These are phyloP conservation scores for Rhabdophis nuchalis DNA, from an alignment of 2,797 vertebrate genomes.

Conservation along the genomic window DNA sequence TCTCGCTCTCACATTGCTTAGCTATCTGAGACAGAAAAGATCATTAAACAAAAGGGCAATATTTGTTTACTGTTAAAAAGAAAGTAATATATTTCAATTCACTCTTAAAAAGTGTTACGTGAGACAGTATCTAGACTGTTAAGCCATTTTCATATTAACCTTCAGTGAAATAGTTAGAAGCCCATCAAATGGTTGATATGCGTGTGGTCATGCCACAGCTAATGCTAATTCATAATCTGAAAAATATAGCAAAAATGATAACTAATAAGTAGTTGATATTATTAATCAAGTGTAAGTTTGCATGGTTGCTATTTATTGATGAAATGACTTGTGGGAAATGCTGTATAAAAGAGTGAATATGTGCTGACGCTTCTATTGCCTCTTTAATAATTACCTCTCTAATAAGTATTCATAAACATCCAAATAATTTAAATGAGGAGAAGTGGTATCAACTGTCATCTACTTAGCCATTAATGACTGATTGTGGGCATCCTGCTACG, in stretches of 20 bases:
- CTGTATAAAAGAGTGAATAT: neutral
- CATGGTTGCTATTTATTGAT: neutral
- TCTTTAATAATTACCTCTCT: neutral
- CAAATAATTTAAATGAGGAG: neutral
- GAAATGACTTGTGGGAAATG: neutral
- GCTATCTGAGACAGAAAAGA: neutral
- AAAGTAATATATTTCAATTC: neutral
- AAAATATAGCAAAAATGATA: neutral
- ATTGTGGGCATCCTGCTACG: neutral
- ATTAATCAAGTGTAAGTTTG: neutral
- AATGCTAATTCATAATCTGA: neutral
- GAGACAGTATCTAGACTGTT: neutral
- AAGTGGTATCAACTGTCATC: neutral
- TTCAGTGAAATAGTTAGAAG: neutral
- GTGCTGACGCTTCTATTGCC: neutral
- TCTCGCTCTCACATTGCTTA: neutral
- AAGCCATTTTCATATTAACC: neutral
- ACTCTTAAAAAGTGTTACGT: neutral
- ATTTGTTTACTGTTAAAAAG: neutral
- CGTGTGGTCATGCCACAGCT: neutral
- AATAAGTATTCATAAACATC: neutral
- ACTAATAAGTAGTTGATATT: neutral
- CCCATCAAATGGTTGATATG: too few relatives aligned
- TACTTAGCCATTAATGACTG: neutral
- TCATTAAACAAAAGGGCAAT: neutral